Evolutionary conservation across 2,113 vertebrate genomes (phyloP).

Genomic region (Pomatostomus ruficeps): DNA sequence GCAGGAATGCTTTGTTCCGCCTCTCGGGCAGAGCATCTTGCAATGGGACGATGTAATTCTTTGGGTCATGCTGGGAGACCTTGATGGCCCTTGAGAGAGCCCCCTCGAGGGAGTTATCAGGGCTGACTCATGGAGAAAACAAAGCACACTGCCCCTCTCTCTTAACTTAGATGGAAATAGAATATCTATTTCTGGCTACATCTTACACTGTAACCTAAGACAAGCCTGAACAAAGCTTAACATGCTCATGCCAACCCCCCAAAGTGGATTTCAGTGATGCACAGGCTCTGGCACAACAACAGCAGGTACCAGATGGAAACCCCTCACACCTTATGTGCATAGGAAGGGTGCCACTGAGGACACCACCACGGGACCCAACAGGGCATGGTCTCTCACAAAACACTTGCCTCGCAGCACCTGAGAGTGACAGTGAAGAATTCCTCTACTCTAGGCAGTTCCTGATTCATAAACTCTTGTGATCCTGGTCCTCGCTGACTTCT

Average conservation of each 20-base stretch:
- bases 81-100: no score
- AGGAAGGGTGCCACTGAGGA: neutral
- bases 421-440: neutral
- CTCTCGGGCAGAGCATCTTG: no score
- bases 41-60: no score
- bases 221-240: neutral
- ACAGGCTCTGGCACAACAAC: neutral
- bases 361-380: neutral
- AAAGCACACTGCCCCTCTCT: no score
- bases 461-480: neutral
- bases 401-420: neutral
- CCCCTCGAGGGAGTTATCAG: no score
- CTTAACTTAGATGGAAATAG: no score
- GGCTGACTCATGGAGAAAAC: no score
- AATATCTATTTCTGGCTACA: no score
- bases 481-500: neutral
- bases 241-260: neutral
- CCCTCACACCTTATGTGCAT: neutral
- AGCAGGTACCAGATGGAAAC: neutral
- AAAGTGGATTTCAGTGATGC: neutral
- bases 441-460: neutral
- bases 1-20: no score
- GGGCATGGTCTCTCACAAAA: neutral
- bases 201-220: no score
- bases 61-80: no score